Evolutionary conservation across 2,113 vertebrate species (phyloP).

Genomic region (Platanista minor): DNA sequence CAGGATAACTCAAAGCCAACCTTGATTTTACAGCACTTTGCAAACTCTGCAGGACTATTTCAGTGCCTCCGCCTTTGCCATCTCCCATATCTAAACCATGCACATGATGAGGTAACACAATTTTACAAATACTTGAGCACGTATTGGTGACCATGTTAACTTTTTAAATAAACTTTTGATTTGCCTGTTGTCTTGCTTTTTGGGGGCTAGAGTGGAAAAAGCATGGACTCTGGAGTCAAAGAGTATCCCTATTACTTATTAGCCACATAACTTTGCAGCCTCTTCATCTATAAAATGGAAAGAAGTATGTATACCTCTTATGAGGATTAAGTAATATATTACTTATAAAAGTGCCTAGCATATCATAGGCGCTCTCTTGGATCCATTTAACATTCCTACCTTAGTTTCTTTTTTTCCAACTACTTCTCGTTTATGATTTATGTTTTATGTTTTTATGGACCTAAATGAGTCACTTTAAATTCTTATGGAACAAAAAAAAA

Average conservation of each 20-base stretch:
- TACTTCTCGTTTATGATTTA: constrained; percentile 19
- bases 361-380: neutral
- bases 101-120: neutral
- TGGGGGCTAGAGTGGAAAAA: neutral
- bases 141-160: neutral
- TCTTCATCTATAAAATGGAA: constrained; percentile 27
- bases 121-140: neutral
- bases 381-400: neutral
- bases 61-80: neutral
- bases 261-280: neutral
- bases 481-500: neutral
- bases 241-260: neutral
- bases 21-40: neutral
- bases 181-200: constrained; percentile 8
- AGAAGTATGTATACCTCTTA: neutral
- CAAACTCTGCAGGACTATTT: neutral
- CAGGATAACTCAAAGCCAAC: neutral
- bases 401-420: neutral
- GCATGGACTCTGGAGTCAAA: neutral
- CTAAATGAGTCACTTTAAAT: constrained; percentile 22
- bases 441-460: neutral
- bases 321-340: constrained; percentile 14
- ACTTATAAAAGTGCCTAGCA: constrained; percentile 9
- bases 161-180: constrained; percentile 35
- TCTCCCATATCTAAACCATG: neutral